Evolutionary conservation across 1,140 invertebrate species (phyloP).

Genomic region (Notospermus geniculatus): DNA sequence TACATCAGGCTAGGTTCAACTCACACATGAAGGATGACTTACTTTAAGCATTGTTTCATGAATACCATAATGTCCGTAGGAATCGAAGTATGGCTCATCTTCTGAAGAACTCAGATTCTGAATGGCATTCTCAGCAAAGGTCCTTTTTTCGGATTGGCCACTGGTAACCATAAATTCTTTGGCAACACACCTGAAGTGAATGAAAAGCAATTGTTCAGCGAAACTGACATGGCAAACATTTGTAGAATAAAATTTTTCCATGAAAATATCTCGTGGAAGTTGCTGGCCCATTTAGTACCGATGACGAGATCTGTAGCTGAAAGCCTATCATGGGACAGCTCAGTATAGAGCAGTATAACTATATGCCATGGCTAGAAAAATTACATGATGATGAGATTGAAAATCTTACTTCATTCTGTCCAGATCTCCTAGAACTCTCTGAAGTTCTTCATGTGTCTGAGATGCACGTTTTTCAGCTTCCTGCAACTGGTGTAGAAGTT

Average conservation of each 20-base stretch:
- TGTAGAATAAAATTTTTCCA: background rate
- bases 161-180: constrained; percentile 27
- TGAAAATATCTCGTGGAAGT: background rate
- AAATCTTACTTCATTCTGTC: constrained; percentile 38
- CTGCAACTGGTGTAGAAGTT: constrained; percentile 24
- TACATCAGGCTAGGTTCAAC: too few relatives aligned
- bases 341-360: too few relatives aligned
- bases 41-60: constrained; percentile 56
- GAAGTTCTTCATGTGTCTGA: constrained; percentile 31
- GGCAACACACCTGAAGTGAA: constrained; percentile 17
- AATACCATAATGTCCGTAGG: constrained; percentile 54
- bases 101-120: constrained; percentile 36
- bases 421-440: constrained; percentile 34
- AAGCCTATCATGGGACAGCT: too few relatives aligned
- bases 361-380: too few relatives aligned
- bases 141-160: constrained; percentile 15
- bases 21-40: constrained; percentile 12
- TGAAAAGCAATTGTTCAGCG: background rate
- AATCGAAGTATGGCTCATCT: constrained; percentile 54
- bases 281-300: too few relatives aligned
- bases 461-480: constrained; percentile 20
- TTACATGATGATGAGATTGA: too few relatives aligned
- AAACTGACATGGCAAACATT: background rate
- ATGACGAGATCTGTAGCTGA: too few relatives aligned
- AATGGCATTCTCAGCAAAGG: constrained; percentile 21